A percentile compares a stretch with the other conserved stretches of the same genome.
These are phyloP conservation scores for Dromococcyx pavoninus DNA, from an alignment of 2,797 vertebrate genomes.

Conservation along the genomic window DNA sequence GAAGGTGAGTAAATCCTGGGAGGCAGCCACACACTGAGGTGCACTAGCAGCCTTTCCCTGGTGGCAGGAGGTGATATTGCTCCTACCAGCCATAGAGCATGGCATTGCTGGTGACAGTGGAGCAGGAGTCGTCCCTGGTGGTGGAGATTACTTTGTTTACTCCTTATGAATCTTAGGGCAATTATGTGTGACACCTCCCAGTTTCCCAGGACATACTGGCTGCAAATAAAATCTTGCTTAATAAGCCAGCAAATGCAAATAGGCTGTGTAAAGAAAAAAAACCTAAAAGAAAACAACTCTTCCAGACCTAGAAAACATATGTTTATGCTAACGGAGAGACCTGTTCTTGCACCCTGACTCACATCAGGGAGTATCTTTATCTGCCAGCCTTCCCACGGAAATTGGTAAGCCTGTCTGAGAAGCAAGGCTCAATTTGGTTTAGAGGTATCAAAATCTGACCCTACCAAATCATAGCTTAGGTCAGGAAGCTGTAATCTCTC, in stretches of 20 bases:
- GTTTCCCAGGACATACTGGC: neutral
- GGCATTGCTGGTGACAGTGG: neutral
- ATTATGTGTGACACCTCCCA: neutral
- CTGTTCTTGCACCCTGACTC: constrained; percentile 26
- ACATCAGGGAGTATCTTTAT: neutral
- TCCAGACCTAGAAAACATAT: constrained; percentile 41
- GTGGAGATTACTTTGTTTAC: neutral
- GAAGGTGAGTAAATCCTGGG: neutral
- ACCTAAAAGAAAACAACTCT: neutral
- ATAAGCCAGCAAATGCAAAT: constrained; percentile 19
- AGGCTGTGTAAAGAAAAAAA: neutral
- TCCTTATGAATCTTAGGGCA: neutral
- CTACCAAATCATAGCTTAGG: neutral
- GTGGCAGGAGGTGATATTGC: neutral
- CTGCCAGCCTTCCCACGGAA: neutral
- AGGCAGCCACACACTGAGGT: neutral
- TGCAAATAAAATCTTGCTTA: constrained; percentile 28
- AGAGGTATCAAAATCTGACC: neutral
- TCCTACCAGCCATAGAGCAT: neutral
- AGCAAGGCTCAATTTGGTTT: neutral
- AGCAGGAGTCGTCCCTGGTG: neutral
- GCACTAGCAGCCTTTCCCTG: neutral
- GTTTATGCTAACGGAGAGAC: constrained; percentile 41
- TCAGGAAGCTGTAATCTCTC: constrained; percentile 3
- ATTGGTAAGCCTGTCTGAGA: neutral